Base-by-base conservation (phyloP, 2,113 vertebrate genomes). In the Dromas ardeola region DNA sequence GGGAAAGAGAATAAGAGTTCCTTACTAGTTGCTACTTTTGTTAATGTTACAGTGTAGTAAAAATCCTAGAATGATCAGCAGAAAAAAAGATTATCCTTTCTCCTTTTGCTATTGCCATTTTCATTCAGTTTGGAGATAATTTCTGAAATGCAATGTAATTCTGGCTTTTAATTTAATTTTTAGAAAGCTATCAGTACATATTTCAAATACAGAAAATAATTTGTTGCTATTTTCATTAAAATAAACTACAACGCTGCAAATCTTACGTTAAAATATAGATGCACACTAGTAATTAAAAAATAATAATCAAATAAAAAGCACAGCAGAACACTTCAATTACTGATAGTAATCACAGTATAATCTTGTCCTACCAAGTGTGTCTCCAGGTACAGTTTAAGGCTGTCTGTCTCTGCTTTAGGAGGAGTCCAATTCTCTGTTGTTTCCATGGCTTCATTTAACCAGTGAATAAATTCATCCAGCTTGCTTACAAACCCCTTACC, bases 371-470 rank as follows among this genome's bases (percentile, higher is more conserved):
- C 99, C 98, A 99, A 98, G 98, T 99, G 99, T 77, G 99, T 99
- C 98, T 99, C 99, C 98, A 99, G 98, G 99, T 99, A 99, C 49
- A 98, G 98, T 97, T 98, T 98, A 94, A 99, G 99, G 98, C 98
- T 97, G 93, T 99, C 98, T 74, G 98, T 98, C 91, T 99, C 99
- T 25, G 99, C 98, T 95, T 98, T 99, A 77, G 99, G 99, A 69
- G 99, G 99, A 34, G 99, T 99, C 99, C 99, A 99, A 81, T 99
- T 99, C 82, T 99, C 99, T 12, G 99, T 99, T 96, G 98, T 99
- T 98, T 99, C 99, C 98, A 99, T 98, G 63, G 99, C 99, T 97
- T 99, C 99, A 85, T 99, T 98, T 97, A 99, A 98, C 99, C 99
- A 99, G 70, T 94, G 98, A 98, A 99, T 99, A 97, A 99, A 99